A percentile compares a stretch with the other conserved stretches of the same genome.
Conservation (phyloP, 2,797 vertebrate genomes). For the Morelia viridis region DNA sequence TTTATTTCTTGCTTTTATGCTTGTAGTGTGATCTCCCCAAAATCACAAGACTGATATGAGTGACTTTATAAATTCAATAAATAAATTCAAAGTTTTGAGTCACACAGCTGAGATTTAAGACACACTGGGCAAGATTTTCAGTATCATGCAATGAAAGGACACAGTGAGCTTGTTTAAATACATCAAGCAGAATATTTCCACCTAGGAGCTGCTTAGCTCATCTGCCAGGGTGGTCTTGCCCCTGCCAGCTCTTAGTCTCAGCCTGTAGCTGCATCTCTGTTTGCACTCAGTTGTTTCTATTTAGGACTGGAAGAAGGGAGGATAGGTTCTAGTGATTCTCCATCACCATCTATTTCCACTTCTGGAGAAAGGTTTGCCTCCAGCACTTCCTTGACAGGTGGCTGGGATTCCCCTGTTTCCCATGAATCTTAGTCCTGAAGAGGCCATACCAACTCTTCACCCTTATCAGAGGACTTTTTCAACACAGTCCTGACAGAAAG, state of each 20-base stretch:
- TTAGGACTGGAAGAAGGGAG: background rate
- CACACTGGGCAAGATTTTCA: background rate
- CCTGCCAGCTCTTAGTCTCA: background rate
- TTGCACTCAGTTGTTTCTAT: background rate
- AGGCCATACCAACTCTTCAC: background rate
- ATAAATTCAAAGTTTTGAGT: background rate
- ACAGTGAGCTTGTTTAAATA: background rate
- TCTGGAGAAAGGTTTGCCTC: background rate
- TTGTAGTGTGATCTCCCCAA: background rate
- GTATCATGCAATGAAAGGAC: background rate
- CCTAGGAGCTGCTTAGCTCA: background rate
- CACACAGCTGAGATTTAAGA: background rate
- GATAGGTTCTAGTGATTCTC: background rate
- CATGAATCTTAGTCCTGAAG: background rate
- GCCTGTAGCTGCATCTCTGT: too few relatives aligned
- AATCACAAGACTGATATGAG: background rate
- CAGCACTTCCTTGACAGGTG: background rate
- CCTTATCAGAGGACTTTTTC: background rate
- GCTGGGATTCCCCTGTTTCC: background rate
- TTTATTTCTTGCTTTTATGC: background rate
- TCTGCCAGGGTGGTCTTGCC: background rate
- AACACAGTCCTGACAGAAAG: background rate
- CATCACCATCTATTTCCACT: background rate
- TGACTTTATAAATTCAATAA: background rate
- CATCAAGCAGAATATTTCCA: background rate